Evolutionary conservation across 1,140 invertebrate genomes (phyloP).

Genomic region (Cyphomyrmex costatus): DNA sequence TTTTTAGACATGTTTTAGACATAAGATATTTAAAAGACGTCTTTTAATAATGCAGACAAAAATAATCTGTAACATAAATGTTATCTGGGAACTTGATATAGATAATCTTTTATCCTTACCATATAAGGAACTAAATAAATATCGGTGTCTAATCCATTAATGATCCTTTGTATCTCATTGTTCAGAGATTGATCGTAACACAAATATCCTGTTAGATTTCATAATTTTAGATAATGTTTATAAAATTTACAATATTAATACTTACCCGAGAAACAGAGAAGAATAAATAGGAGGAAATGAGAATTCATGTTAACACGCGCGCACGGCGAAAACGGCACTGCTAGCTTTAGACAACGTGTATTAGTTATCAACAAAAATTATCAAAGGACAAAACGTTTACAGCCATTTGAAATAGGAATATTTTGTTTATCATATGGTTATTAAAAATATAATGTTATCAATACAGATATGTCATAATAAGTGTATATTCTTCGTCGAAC

Average conservation of each 20-base stretch:
- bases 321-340: not conserved
- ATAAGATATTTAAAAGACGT: too few species aligned
- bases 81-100: too few species aligned
- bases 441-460: too few species aligned
- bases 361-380: not conserved
- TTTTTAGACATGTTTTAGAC: too few species aligned
- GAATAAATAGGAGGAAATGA: not conserved
- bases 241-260: not conserved
- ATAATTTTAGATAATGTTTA: constrained; percentile 10
- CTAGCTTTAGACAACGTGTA: not conserved
- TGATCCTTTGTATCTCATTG: constrained; percentile 77
- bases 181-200: not conserved
- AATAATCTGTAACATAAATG: too few species aligned
- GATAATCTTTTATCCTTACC: constrained; percentile 72
- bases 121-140: constrained; percentile 81
- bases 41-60: too few species aligned
- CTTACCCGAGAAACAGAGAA: constrained; percentile 46
- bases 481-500: too few species aligned
- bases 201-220: constrained; percentile 1
- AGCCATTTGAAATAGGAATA: too few species aligned
- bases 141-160: constrained; percentile 78
- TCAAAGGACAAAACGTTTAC: too few species aligned
- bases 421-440: too few species aligned
- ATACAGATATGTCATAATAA: too few species aligned
- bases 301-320: constrained; percentile 8